Base-by-base conservation (phyloP, 1,140 invertebrate genomes). In the Dreissena polymorpha region DNA sequence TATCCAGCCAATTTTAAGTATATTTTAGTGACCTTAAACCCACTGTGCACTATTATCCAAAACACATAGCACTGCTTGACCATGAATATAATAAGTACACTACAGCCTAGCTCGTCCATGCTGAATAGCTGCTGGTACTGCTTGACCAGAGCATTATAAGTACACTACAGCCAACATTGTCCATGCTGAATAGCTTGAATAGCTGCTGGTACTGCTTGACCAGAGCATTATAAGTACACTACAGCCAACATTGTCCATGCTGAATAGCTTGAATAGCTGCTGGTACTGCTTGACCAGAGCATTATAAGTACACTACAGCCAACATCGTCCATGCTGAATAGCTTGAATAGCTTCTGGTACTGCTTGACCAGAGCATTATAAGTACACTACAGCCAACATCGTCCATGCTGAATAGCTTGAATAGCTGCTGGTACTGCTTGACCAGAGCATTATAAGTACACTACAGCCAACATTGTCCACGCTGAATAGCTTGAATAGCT, bases 401-500 rank as follows among this genome's bases (percentile, higher is more conserved):
- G 89, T 96, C 96, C 95, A 97, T 96, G 5, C 93, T 94, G 86
- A 98, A 96, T 1, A n/a, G n/a, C n/a, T n/a, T n/a, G n/a, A n/a
- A n/a, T n/a, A 97, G 93, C 90, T 95, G 95, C 91, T 97, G 95
- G 90, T 95, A 97, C 90, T 98, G 97, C 29, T 96, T 95, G 69
- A 98, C 95, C 87, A 99, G 95, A 14, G 99, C 98, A 93, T 99
- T 99, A n/a, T n/a, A n/a, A n/a, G n/a, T n/a, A n/a, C n/a, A n/a
- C n/a, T n/a, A n/a, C n/a, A n/a, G n/a, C n/a, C n/a, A n/a, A n/a
- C n/a, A n/a, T n/a, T n/a, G n/a, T n/a, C n/a, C n/a, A n/a, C n/a
- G n/a, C n/a, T n/a, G n/a, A n/a, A n/a, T 1, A n/a, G n/a, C n/a
- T n/a, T n/a, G n/a, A n/a, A n/a, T n/a, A n/a, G n/a, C n/a, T n/a